A percentile compares a stretch with the other conserved stretches of the same genome.
Conservation (phyloP, 2,888 invertebrate species). For the Bruchidius siliquastri region DNA sequence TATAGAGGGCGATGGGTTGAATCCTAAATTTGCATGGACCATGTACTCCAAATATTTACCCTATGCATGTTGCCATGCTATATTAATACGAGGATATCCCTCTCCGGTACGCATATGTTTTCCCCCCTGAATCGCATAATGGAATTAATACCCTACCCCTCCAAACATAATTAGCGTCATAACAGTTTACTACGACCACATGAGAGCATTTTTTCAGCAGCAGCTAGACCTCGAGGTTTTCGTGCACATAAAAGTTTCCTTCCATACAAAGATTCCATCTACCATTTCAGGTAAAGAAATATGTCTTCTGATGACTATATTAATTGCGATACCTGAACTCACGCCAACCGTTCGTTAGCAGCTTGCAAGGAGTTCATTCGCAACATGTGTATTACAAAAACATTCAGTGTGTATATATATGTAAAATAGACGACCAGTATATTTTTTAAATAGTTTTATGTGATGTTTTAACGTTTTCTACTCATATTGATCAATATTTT, state of each 20-base stretch:
- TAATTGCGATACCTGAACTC: neutral
- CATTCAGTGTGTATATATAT: too few relatives aligned
- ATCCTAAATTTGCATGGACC: too few relatives aligned
- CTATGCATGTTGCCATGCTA: too few relatives aligned
- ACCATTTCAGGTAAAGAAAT: neutral
- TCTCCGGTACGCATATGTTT: neutral
- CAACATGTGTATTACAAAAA: neutral
- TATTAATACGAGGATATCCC: too few relatives aligned
- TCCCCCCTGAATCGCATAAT: neutral
- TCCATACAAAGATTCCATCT: neutral
- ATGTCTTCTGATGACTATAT: neutral
- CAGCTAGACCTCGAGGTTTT: neutral
- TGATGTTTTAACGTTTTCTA: too few relatives aligned
- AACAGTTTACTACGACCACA: neutral
- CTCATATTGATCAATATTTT: too few relatives aligned
- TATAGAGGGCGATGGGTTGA: too few relatives aligned
- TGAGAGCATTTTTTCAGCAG: neutral
- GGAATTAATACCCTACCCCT: neutral
- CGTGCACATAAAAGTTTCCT: neutral
- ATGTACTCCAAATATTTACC: too few relatives aligned
- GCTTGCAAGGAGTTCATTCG: neutral
- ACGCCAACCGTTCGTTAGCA: neutral
- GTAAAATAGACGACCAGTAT: too few relatives aligned
- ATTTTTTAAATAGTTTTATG: too few relatives aligned
- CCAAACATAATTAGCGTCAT: neutral